These are phyloP conservation scores for Platycheirus rosarum DNA, from an alignment of 2,888 invertebrate genomes.

Conservation along the genomic window DNA sequence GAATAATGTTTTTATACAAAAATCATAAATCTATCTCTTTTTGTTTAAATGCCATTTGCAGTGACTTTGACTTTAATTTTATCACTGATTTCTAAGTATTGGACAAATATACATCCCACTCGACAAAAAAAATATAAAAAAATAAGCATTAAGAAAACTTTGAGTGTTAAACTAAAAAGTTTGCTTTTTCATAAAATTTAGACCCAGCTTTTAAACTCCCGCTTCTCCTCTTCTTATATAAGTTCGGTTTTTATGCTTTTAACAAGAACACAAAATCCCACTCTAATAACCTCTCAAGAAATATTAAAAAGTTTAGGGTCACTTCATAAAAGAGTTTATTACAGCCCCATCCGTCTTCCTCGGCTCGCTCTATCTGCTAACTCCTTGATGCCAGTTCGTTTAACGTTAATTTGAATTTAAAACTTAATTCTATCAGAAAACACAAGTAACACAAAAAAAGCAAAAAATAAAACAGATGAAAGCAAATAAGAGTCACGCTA, in stretches of 20 bases:
- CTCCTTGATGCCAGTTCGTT: background rate
- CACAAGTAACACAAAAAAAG: background rate
- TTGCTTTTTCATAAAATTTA: conserved; percentile 6
- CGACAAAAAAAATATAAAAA: background rate
- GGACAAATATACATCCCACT: background rate
- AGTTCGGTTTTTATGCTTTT: background rate
- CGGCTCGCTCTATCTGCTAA: background rate
- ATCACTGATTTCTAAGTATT: background rate
- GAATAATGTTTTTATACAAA: no score
- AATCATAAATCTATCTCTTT: no score
- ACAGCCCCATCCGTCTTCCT: background rate
- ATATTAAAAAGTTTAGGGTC: conserved; percentile 69
- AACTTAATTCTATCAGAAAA: conserved; percentile 43
- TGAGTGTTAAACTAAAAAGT: conserved; percentile 8
- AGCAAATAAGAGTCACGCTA: conserved; percentile 57
- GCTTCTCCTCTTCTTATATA: background rate
- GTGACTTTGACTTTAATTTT: background rate
- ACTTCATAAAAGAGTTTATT: conserved; percentile 61
- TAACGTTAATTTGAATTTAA: conserved; percentile 44
- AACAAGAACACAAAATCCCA: conserved; percentile 45
- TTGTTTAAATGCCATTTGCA: no score
- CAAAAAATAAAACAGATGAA: background rate
- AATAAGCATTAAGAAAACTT: background rate
- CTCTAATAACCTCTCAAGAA: conserved; percentile 63
- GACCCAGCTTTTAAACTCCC: conserved; percentile 42